A percentile compares a stretch with the other conserved stretches of the same genome.
Conservation (phyloP, 2,797 vertebrate genomes). For the Poecile montanus region DNA sequence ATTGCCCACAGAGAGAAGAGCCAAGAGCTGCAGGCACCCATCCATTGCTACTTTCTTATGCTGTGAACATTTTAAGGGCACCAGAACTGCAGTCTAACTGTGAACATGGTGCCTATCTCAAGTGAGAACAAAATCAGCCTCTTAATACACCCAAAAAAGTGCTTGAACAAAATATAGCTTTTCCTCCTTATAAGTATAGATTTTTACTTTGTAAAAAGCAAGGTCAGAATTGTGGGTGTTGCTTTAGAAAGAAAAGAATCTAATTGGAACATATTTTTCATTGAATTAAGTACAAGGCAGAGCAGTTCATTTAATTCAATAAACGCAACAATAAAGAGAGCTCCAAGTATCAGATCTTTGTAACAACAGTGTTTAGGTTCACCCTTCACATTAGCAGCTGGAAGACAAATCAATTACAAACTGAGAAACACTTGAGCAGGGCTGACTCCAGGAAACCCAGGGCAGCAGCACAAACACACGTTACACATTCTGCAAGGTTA, state of each 20-base stretch:
- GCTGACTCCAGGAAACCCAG: background rate
- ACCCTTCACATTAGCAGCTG: constrained; percentile 10
- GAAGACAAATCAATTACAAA: constrained; percentile 36
- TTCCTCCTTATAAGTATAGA: background rate
- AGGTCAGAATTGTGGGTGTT: background rate
- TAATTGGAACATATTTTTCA: background rate
- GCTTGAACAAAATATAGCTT: background rate
- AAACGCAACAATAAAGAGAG: background rate
- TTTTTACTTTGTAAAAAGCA: background rate
- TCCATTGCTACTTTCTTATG: background rate
- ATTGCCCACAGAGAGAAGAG: background rate
- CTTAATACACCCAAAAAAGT: background rate
- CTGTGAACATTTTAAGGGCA: background rate
- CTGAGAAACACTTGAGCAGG: background rate
- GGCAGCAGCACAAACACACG: background rate
- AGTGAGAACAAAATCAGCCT: background rate
- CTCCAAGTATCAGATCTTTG: background rate
- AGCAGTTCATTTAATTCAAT: background rate
- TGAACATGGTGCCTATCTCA: background rate
- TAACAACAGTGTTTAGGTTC: background rate
- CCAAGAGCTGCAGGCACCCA: background rate
- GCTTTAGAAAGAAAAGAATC: background rate
- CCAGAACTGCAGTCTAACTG: background rate
- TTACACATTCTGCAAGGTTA: constrained; percentile 53
- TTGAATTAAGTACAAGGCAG: background rate